These are phyloP conservation scores for Celastrina argiolus DNA, from an alignment of 2,888 invertebrate species.

Conservation along the genomic window DNA sequence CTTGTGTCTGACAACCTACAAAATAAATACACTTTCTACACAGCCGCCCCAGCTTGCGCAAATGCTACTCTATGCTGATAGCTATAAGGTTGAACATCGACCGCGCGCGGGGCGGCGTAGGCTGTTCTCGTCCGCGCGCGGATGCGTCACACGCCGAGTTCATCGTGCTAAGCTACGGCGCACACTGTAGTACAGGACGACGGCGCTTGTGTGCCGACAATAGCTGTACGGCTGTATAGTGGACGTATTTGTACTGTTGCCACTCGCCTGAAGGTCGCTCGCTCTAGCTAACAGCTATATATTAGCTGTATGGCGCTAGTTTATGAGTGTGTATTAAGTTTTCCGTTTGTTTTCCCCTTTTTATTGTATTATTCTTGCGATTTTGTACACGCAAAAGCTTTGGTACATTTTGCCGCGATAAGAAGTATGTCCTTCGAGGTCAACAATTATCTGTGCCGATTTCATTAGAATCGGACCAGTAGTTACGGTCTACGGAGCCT, in stretches of 20 bases:
- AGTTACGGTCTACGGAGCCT: no score
- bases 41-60: slow-evolving; percentile 27
- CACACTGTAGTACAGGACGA: slow-evolving; percentile 27
- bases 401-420: no score
- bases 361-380: background rate
- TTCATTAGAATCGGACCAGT: no score
- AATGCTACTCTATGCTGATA: slow-evolving; percentile 33
- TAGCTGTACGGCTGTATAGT: slow-evolving; percentile 26
- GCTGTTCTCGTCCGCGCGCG: slow-evolving; percentile 43
- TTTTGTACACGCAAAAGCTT: no score
- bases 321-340: background rate
- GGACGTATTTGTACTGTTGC: slow-evolving; percentile 39
- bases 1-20: slow-evolving; percentile 57
- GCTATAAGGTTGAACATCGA: slow-evolving; percentile 39
- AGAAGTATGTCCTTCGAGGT: no score
- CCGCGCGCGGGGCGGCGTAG: slow-evolving; percentile 37
- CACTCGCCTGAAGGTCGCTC: slow-evolving; percentile 9
- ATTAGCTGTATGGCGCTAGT: slow-evolving; percentile 40
- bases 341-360: background rate
- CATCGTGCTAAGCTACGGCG: slow-evolving; percentile 59
- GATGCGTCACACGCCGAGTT: slow-evolving; percentile 68
- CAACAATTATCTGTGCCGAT: no score
- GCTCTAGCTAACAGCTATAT: slow-evolving; percentile 36
- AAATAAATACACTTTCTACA: slow-evolving; percentile 65
- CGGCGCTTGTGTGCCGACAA: background rate